These are phyloP conservation scores for Gallinago solitaria DNA, from an alignment of 2,797 vertebrate species.

Conservation along the genomic window DNA sequence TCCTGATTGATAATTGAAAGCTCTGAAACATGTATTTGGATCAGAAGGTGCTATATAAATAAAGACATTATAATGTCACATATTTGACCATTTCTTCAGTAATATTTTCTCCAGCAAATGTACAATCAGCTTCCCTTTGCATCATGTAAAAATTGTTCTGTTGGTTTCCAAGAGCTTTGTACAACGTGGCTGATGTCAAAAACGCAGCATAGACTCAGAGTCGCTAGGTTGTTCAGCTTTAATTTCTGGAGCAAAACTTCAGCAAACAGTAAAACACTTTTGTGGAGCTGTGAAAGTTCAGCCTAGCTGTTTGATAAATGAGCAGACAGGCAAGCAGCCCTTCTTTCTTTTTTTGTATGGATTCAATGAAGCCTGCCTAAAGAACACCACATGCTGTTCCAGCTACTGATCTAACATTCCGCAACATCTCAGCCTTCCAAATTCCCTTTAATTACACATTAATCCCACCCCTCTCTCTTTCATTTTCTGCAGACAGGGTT, in stretches of 20 bases:
- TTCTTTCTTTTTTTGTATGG: constrained; percentile 93
- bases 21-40: neutral
- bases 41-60: constrained; percentile 10
- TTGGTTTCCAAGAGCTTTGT: constrained; percentile 50
- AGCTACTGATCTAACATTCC: constrained; percentile 99
- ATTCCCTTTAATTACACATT: constrained; percentile 99
- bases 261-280: constrained; percentile 96
- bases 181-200: constrained; percentile 27
- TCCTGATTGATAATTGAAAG: constrained; percentile 24
- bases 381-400: constrained; percentile 99
- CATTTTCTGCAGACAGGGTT: constrained; percentile 91
- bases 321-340: constrained; percentile 98
- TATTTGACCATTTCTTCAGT: neutral
- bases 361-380: constrained; percentile 99
- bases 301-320: constrained; percentile 99
- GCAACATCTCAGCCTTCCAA: constrained; percentile 99
- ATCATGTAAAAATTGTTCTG: constrained; percentile 28
- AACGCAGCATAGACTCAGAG: constrained; percentile 63
- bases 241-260: constrained; percentile 93
- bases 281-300: constrained; percentile 97
- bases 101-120: neutral
- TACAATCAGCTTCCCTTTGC: neutral
- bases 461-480: constrained; percentile 98
- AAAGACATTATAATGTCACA: constrained; percentile 12
- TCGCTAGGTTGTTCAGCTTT: constrained; percentile 82